Conservation (phyloP, 92 coral and sea anemone genomes). For the Hydrozoanthus gracilis region DNA sequence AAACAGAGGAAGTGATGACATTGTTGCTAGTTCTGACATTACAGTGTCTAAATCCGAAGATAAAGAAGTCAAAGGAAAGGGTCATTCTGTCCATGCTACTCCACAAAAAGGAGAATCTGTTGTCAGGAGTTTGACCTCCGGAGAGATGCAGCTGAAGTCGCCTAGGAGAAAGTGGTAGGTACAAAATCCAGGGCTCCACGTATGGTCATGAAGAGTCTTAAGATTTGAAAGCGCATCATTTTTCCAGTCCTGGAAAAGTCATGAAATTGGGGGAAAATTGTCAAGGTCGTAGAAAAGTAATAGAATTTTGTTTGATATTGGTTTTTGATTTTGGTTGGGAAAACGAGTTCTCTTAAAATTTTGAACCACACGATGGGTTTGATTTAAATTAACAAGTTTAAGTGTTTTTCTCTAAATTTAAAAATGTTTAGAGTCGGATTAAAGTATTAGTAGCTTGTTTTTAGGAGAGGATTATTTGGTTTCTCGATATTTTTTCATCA, state of each 20-base stretch:
- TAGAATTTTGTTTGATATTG: background rate
- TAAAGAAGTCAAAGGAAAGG: background rate
- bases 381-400: too few species aligned
- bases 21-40: background rate
- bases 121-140: conserved; percentile 33
- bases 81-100: background rate
- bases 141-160: conserved; percentile 56
- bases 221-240: too few species aligned
- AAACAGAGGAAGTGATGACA: background rate
- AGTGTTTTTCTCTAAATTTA: too few species aligned
- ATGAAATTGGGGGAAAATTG: too few species aligned
- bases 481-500: too few species aligned
- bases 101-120: conserved; percentile 8
- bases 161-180: conserved; percentile 81
- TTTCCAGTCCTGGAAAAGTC: background rate
- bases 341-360: too few species aligned
- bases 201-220: background rate
- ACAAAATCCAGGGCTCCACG: background rate
- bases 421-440: too few species aligned
- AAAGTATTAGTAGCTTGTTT: too few species aligned
- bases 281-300: too few species aligned
- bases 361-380: too few species aligned
- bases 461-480: too few species aligned
- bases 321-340: too few species aligned
- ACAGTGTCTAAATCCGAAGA: background rate